These are phyloP conservation scores for Phania funesta DNA, from an alignment of 2,888 invertebrate species.

Conservation along the genomic window DNA sequence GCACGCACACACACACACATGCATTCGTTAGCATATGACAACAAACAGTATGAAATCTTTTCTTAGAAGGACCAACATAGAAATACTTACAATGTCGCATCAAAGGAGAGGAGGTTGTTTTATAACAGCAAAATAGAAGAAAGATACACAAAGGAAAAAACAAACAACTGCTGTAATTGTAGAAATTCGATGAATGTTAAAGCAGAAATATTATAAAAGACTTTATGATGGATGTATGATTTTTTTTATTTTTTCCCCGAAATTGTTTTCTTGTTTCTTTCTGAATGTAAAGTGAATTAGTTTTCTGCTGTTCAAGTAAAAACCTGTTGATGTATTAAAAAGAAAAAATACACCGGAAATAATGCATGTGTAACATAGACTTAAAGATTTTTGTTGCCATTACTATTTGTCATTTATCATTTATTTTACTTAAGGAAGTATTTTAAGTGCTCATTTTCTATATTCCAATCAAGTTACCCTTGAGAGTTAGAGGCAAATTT, in stretches of 20 bases:
- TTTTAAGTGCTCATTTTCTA: too few species aligned
- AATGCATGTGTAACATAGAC: too few species aligned
- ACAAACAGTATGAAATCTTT: background rate
- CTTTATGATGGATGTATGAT: background rate
- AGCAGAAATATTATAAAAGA: background rate
- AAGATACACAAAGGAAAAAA: background rate
- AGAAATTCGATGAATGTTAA: constrained; percentile 11
- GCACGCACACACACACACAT: background rate
- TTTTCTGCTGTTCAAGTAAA: too few species aligned
- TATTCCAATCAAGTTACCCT: too few species aligned
- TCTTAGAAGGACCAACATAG: background rate
- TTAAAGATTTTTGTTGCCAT: too few species aligned
- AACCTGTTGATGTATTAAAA: too few species aligned
- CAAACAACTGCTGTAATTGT: constrained; percentile 10
- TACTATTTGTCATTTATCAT: too few species aligned
- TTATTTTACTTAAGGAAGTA: too few species aligned
- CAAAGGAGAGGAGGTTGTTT: background rate
- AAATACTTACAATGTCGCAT: background rate
- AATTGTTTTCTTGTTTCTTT: too few species aligned
- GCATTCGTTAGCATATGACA: background rate
- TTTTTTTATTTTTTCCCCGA: background rate
- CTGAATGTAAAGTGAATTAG: too few species aligned
- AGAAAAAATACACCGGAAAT: too few species aligned
- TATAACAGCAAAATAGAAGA: background rate
- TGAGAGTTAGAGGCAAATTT: too few species aligned